phyloP scores from a whole-genome alignment of 1,140 invertebrate species.

The Habropoda laboriosa region DNA sequence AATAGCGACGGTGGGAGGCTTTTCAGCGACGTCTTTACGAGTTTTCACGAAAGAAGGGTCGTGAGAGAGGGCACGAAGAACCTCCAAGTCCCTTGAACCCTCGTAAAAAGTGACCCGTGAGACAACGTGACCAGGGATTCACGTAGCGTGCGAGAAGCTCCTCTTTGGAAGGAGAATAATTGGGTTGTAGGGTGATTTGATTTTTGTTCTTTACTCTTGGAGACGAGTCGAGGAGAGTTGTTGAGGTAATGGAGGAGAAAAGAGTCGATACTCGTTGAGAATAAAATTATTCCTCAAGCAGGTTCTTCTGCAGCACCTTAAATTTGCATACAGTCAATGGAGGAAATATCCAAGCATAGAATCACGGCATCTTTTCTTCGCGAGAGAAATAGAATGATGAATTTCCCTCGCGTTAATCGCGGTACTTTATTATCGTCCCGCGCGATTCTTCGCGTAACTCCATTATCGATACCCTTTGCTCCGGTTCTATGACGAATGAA shows the following conservation, averaged over 20 bases:
- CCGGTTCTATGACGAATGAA: conserved; percentile 51
- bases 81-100: not conserved
- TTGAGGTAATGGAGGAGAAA: not conserved
- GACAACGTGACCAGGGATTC: conserved; percentile 40
- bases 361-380: too few species aligned
- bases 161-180: not conserved
- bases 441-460: conserved; percentile 55
- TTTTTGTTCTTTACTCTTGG: not conserved
- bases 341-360: too few species aligned
- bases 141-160: not conserved
- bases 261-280: not conserved
- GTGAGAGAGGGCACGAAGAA: not conserved
- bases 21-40: conserved; percentile 42
- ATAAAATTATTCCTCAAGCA: not conserved
- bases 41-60: not conserved
- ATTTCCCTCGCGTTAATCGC: conserved; percentile 31
- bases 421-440: conserved; percentile 45
- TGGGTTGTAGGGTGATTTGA: not conserved
- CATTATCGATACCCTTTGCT: conserved; percentile 52
- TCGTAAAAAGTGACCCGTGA: conserved; percentile 46
- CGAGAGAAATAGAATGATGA: not conserved
- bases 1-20: not conserved
- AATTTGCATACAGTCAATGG: too few species aligned
- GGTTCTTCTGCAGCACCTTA: not conserved
- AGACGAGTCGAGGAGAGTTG: not conserved